phyloP scores from a whole-genome alignment of 2,888 invertebrate species.

The Drosophila meridiana region DNA sequence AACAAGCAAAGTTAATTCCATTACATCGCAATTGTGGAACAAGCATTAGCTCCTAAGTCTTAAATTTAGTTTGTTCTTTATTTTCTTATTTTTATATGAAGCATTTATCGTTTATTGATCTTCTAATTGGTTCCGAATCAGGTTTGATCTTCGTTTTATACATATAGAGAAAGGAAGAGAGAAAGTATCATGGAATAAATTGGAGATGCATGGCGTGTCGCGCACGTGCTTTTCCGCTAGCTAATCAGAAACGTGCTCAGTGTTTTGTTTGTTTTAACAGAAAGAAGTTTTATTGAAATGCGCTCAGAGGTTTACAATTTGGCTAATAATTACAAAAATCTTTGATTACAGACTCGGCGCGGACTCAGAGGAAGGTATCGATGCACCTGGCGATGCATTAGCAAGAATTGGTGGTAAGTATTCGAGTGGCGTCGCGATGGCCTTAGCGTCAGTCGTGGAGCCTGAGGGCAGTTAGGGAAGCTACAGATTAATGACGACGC shows the following conservation, averaged over 20 bases:
- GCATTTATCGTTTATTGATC: constrained; percentile 45
- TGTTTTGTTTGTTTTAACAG: constrained; percentile 28
- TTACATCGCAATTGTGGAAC: constrained; percentile 53
- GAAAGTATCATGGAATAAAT: constrained; percentile 40
- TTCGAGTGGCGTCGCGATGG: constrained; percentile 47
- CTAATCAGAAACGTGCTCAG: not conserved
- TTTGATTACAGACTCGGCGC: constrained; percentile 50
- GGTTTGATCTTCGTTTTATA: constrained; percentile 15
- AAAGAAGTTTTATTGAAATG: constrained; percentile 66
- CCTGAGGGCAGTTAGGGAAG: constrained; percentile 3
- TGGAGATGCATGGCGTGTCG: constrained; percentile 24
- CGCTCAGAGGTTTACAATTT: constrained; percentile 73
- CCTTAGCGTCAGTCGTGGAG: constrained; percentile 50
- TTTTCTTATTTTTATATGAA: constrained; percentile 22
- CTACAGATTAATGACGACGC: constrained; percentile 65
- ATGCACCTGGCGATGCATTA: constrained; percentile 38
- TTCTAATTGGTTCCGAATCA: constrained; percentile 18
- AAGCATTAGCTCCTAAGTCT: constrained; percentile 56
- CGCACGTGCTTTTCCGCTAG: constrained; percentile 6
- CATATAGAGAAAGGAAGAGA: constrained; percentile 16
- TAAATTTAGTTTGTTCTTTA: constrained; percentile 17
- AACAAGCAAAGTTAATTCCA: constrained; percentile 25
- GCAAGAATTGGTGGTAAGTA: constrained; percentile 47
- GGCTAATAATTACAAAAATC: constrained; percentile 71
- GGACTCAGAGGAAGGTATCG: constrained; percentile 37